Conservation (phyloP, 2,113 vertebrate genomes). For the Chinchilla lanigera region DNA sequence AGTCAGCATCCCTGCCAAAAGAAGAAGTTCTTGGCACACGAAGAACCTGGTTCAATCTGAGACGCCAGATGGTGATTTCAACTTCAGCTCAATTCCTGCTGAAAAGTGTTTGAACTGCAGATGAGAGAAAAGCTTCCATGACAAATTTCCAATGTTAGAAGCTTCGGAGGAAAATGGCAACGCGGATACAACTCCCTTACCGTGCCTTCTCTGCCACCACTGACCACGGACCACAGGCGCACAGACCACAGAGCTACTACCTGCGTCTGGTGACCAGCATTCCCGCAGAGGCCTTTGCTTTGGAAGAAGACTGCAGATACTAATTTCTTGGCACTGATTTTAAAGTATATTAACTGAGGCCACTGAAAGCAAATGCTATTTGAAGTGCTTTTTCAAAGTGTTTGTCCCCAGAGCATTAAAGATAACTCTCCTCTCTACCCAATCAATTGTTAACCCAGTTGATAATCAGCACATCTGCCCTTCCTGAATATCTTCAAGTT, state of each 20-base stretch:
- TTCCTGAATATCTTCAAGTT: not conserved
- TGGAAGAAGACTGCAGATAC: not conserved
- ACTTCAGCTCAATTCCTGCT: constrained; percentile 79
- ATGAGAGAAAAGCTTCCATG: constrained; percentile 78
- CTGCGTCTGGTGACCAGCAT: constrained; percentile 19
- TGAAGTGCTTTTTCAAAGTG: not conserved
- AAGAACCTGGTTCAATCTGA: constrained; percentile 77
- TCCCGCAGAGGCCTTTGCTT: constrained; percentile 43
- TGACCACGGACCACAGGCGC: not conserved
- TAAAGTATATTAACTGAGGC: not conserved
- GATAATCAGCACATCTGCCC: not conserved
- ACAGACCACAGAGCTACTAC: not conserved
- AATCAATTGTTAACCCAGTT: not conserved
- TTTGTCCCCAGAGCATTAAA: not conserved
- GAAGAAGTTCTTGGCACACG: constrained; percentile 75
- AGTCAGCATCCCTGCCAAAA: constrained; percentile 76
- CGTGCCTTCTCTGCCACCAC: too few species aligned
- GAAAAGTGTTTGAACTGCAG: constrained; percentile 78
- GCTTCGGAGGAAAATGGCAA: constrained; percentile 75
- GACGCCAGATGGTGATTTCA: constrained; percentile 79
- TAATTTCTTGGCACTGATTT: not conserved
- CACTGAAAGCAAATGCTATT: constrained; percentile 11
- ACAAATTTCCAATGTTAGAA: constrained; percentile 78
- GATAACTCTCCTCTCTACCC: not conserved
- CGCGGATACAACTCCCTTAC: not conserved